phyloP scores from a whole-genome alignment of 2,888 invertebrate genomes.

The Liodrosophila aerea region DNA sequence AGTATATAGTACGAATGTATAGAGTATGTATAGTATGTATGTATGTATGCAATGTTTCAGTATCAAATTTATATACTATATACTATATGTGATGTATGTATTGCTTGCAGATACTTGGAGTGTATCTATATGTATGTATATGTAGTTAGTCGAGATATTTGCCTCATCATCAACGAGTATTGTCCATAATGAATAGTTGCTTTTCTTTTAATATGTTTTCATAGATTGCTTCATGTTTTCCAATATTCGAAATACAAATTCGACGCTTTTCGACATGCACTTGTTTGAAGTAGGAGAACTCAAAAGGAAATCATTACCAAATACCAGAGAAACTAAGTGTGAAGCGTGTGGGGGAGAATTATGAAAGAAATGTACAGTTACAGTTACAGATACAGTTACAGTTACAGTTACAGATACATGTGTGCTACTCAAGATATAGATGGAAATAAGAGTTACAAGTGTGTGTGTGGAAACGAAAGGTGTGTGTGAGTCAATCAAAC shows the following conservation, averaged over 20 bases:
- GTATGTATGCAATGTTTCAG: slow-evolving; percentile 18
- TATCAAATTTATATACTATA: slow-evolving; percentile 55
- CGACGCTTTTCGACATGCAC: slow-evolving; percentile 33
- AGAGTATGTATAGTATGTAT: slow-evolving; percentile 26
- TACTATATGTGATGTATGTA: slow-evolving; percentile 31
- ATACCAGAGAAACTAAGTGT: neutral
- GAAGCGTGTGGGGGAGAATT: too few relatives aligned
- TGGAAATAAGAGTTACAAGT: too few relatives aligned
- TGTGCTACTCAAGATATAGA: too few relatives aligned
- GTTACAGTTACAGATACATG: slow-evolving; percentile 5
- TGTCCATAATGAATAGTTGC: slow-evolving; percentile 58
- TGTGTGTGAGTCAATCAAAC: slow-evolving; percentile 1
- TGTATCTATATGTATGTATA: slow-evolving; percentile 19
- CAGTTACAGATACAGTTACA: too few relatives aligned
- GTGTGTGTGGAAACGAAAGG: slow-evolving; percentile 34
- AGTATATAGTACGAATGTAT: slow-evolving; percentile 5
- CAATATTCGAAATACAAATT: slow-evolving; percentile 14
- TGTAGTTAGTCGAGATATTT: slow-evolving; percentile 28
- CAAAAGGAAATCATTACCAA: neutral
- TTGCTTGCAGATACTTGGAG: neutral
- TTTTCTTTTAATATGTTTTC: slow-evolving; percentile 6
- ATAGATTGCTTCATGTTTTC: slow-evolving; percentile 15
- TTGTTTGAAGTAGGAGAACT: neutral
- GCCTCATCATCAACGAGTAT: slow-evolving; percentile 22
- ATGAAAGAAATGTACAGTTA: too few relatives aligned